These are phyloP conservation scores for Xiphorhynchus elegans DNA, from an alignment of 2,113 vertebrate genomes.

Conservation along the genomic window DNA sequence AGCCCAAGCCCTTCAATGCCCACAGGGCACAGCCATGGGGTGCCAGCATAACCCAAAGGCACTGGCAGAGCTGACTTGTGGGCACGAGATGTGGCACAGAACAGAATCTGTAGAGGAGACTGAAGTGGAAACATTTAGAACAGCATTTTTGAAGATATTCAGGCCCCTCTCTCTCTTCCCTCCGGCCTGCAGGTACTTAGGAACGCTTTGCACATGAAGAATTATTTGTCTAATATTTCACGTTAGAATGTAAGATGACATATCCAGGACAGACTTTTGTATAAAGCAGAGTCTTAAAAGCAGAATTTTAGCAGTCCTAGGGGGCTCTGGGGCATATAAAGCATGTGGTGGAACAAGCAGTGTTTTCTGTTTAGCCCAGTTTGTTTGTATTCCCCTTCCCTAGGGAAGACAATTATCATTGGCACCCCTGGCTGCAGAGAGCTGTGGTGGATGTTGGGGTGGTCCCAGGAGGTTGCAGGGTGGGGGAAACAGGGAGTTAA, in stretches of 20 bases:
- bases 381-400: neutral
- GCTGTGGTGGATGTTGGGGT: fast-evolving
- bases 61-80: neutral
- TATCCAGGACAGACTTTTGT: constrained; percentile 49
- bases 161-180: constrained; percentile 15
- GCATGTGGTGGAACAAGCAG: neutral
- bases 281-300: constrained; percentile 25
- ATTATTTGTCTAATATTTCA: constrained; percentile 55
- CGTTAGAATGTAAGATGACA: constrained; percentile 45
- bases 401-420: neutral
- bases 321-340: neutral
- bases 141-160: constrained; percentile 18
- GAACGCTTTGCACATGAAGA: constrained; percentile 28
- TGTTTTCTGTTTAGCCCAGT: neutral
- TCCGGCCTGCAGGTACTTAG: constrained; percentile 47
- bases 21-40: neutral
- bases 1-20: neutral
- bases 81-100: neutral
- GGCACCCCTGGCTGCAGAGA: neutral
- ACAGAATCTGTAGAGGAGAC: neutral
- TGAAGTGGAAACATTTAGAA: neutral
- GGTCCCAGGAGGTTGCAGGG: neutral
- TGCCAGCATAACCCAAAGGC: fast-evolving
- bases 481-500: neutral
- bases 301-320: constrained; percentile 31